A percentile compares a stretch with the other conserved stretches of the same genome.
These are phyloP conservation scores for Craterocephalus amniculus DNA, from an alignment of 2,797 vertebrate genomes.

Conservation along the genomic window DNA sequence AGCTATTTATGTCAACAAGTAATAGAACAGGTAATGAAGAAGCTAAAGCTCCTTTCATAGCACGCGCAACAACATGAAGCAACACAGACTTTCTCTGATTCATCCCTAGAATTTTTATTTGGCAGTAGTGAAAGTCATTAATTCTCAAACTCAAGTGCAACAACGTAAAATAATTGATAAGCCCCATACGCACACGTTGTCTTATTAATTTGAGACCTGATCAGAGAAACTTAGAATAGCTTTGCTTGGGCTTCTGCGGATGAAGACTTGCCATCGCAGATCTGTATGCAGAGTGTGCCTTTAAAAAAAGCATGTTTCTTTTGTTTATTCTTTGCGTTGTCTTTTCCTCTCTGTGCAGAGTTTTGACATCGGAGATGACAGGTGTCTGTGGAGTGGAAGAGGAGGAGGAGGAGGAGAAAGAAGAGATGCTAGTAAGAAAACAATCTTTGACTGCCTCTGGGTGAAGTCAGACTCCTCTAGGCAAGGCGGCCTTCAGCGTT, in stretches of 20 bases:
- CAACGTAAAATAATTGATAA: neutral
- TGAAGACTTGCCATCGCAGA: slow-evolving; percentile 58
- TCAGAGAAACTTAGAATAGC: slow-evolving; percentile 32
- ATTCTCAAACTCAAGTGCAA: neutral
- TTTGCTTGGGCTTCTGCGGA: slow-evolving; percentile 58
- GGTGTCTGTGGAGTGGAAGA: slow-evolving; percentile 79
- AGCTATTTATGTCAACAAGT: neutral
- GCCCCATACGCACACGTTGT: neutral
- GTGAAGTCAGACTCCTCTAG: slow-evolving; percentile 82
- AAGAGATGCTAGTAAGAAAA: slow-evolving; percentile 77
- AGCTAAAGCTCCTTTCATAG: too few relatives aligned
- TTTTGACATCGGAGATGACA: slow-evolving; percentile 84
- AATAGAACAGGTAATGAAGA: neutral
- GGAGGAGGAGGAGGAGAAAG: slow-evolving; percentile 45
- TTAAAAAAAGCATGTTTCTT: slow-evolving; percentile 76
- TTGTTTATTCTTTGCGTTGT: slow-evolving; percentile 83
- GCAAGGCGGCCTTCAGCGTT: slow-evolving; percentile 84
- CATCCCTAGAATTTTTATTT: neutral
- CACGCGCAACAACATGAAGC: too few relatives aligned
- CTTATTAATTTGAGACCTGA: slow-evolving; percentile 12
- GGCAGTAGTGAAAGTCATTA: neutral
- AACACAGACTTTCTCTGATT: too few relatives aligned
- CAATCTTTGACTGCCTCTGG: slow-evolving; percentile 82
- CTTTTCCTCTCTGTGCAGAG: slow-evolving; percentile 74
- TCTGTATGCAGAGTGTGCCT: slow-evolving; percentile 78